Evolutionary conservation across 2,113 vertebrate species (phyloP), one percentile per base, ranked within the genome.

Genomic region (Cyanistes caeruleus): DNA sequence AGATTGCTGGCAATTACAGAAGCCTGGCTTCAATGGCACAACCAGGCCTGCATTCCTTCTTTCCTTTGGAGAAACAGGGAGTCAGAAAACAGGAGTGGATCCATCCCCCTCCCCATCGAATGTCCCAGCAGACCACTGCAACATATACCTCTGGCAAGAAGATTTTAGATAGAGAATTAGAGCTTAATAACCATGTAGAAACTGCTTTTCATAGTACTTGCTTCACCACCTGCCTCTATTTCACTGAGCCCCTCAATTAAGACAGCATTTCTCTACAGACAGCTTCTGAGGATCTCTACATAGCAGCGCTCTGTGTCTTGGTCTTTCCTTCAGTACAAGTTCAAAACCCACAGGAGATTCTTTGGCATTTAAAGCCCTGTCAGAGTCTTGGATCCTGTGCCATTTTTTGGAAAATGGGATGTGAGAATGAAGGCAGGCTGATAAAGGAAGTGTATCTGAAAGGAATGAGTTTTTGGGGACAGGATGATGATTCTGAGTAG

Each of bases 381-480:
- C 60, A 77, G 60, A 87, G 52, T 75, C 60, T 84, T 44, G 15
- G 21, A 15, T 84, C 31, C 33, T 25, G 28, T 33, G 14, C 28
- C 44, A 49, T 59, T 91, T 95, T 65, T 89, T 13, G 19, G 65
- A 84, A 91, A 89, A 75, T 35, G 7, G 65, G 65, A 82, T 20
- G 35, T 75, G 55, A 86, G 48, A 87, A 94, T 33, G 44, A 82
- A 70, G 52, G 76, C 13, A 49, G 53, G 23, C 24, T 56, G 22
- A 28, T 87, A 41, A 72, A 91, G 73, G 60, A 94, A 85, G 43
- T 33, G 15, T 55, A 12, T 78, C 33, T 91, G 78, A 93, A 96
- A 91, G 41, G 62, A 82, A 73, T 37, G 70, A 30, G 28, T 76
- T 95, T 97, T 85, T 90, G 37, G 31, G 73, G 78, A 68, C 90